A percentile compares a stretch with the other conserved stretches of the same genome.
phyloP scores from a whole-genome alignment of 2,888 invertebrate genomes.

The Stenodema calcarata region DNA sequence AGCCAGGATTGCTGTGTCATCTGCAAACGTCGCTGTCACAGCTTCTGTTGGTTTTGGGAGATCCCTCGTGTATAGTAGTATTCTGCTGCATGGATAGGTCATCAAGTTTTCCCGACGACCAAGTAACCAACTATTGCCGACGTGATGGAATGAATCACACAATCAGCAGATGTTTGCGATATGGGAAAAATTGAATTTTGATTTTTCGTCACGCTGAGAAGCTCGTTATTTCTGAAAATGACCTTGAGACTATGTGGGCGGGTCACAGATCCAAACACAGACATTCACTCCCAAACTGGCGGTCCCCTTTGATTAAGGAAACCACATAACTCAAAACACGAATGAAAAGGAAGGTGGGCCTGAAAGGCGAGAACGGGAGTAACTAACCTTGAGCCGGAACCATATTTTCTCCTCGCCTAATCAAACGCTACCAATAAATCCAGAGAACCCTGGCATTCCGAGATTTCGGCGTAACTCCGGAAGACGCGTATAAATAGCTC shows the following conservation, averaged over 20 bases:
- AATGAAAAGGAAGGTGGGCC: background rate
- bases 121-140: too few relatives aligned
- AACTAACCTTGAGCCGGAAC: background rate
- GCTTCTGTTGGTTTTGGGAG: too few relatives aligned
- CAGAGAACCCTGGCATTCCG: background rate
- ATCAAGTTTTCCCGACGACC: too few relatives aligned
- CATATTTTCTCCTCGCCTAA: background rate
- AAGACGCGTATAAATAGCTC: constrained; percentile 46
- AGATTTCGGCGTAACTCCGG: constrained; percentile 46
- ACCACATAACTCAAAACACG: background rate
- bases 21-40: too few relatives aligned
- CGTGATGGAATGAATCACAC: too few relatives aligned
- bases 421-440: constrained; percentile 25
- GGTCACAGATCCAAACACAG: too few relatives aligned
- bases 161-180: too few relatives aligned
- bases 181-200: too few relatives aligned
- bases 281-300: background rate
- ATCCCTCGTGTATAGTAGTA: too few relatives aligned
- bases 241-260: too few relatives aligned
- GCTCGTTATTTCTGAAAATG: background rate
- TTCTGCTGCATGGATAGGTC: too few relatives aligned
- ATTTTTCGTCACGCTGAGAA: background rate
- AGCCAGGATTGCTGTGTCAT: too few relatives aligned
- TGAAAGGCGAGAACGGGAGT: background rate
- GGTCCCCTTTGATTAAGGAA: background rate